phyloP scores from a whole-genome alignment of 2,888 invertebrate species.

The Myathropa florea region DNA sequence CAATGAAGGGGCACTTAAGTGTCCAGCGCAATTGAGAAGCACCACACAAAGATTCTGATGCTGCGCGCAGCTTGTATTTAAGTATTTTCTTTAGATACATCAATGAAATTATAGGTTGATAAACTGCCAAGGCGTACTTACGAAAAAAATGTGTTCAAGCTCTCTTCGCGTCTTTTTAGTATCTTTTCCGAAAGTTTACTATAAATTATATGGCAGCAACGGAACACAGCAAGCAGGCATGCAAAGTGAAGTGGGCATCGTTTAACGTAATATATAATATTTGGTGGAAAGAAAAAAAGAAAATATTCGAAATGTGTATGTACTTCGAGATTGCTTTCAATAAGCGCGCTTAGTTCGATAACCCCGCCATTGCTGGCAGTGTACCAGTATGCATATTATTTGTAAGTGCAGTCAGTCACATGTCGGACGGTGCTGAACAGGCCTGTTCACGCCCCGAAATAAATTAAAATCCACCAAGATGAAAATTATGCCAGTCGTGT shows the following conservation, averaged over 20 bases:
- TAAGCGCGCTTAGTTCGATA: conserved; percentile 42
- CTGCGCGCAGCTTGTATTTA: conserved; percentile 59
- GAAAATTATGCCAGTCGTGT: conserved; percentile 47
- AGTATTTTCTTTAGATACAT: conserved; percentile 45
- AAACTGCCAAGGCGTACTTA: conserved; percentile 60
- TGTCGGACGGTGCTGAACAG: not conserved
- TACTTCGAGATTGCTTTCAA: not conserved
- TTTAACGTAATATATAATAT: conserved; percentile 69
- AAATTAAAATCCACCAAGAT: conserved; percentile 22
- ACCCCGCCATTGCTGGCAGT: conserved; percentile 35
- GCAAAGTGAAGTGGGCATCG: conserved; percentile 63
- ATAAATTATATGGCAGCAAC: conserved; percentile 56
- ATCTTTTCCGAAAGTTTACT: conserved; percentile 36
- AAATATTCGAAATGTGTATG: conserved; percentile 3
- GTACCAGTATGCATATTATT: conserved; percentile 37
- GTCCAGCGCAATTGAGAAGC: conserved; percentile 61
- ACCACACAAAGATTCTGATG: conserved; percentile 43
- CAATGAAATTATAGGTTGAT: conserved; percentile 68
- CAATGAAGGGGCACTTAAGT: conserved; percentile 61
- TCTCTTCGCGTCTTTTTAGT: not conserved
- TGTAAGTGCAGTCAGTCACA: conserved; percentile 51
- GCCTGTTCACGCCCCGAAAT: conserved; percentile 37
- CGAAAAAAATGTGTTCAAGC: conserved; percentile 8
- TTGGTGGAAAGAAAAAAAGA: conserved; percentile 39
- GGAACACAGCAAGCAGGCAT: conserved; percentile 29